Conservation (phyloP, 2,888 invertebrate genomes). For the Drosophila siamana region DNA sequence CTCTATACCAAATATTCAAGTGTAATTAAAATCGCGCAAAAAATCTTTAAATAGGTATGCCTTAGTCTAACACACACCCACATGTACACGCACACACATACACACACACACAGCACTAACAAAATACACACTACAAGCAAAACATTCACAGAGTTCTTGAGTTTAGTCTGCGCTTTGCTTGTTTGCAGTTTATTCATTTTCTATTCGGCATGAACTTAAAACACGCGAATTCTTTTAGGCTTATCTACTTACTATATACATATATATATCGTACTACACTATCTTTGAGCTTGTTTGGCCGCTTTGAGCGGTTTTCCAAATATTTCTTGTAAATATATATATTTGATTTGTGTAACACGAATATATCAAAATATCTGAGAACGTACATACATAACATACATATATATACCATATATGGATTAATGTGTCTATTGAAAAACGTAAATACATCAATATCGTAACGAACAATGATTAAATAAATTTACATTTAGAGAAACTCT, state of each 20-base stretch:
- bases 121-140: background rate
- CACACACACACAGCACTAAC: conserved; percentile 12
- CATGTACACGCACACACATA: conserved; percentile 26
- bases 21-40: conserved; percentile 69
- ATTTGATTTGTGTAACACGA: conserved; percentile 18
- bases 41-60: conserved; percentile 83
- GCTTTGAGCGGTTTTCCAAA: conserved; percentile 41
- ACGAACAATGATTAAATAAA: conserved; percentile 69
- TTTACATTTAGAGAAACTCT: conserved; percentile 76
- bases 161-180: conserved; percentile 8
- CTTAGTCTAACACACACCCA: conserved; percentile 53
- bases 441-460: conserved; percentile 62
- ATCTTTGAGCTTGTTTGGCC: conserved; percentile 24
- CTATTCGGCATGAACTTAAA: background rate
- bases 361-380: conserved; percentile 47
- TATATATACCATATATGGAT: conserved; percentile 48
- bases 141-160: background rate
- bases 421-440: conserved; percentile 66
- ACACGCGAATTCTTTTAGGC: conserved; percentile 11
- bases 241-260: background rate
- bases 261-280: too few relatives aligned
- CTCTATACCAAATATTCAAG: conserved; percentile 51
- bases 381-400: conserved; percentile 37
- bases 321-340: conserved; percentile 62
- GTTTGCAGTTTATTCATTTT: background rate